Percentiles rank a stretch among this genome's conserved stretches.
These are phyloP conservation scores for Callimorpha dominula DNA, from an alignment of 2,888 invertebrate genomes.

Conservation along the genomic window DNA sequence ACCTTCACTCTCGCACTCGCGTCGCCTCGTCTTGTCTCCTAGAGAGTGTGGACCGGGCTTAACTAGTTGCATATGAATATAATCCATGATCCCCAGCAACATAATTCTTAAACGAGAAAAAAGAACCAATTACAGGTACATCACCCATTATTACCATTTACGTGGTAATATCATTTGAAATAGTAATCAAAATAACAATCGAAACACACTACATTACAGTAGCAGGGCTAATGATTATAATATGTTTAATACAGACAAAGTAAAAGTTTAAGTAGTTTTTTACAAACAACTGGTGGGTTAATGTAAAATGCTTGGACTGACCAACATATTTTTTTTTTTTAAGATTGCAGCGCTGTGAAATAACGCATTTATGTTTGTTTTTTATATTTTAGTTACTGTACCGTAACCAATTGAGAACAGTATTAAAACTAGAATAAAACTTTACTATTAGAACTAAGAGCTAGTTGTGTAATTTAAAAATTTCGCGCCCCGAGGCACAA, in stretches of 20 bases:
- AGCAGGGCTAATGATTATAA: neutral
- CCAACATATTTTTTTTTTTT: conserved; percentile 20
- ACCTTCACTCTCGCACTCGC: neutral
- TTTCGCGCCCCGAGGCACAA: no score
- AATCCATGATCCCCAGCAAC: neutral
- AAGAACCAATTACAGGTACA: neutral
- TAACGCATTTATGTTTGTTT: conserved; percentile 13
- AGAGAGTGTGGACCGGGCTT: neutral
- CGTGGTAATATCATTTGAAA: neutral
- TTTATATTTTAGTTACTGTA: conserved; percentile 20
- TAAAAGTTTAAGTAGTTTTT: neutral
- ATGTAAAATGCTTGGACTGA: conserved; percentile 8
- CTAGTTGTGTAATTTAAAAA: neutral
- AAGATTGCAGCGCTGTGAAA: conserved; percentile 16
- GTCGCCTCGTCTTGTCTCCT: neutral
- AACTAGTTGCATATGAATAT: neutral
- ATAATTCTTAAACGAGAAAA: neutral
- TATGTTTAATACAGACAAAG: no score
- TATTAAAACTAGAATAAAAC: neutral
- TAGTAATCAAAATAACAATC: neutral
- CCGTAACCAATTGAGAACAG: neutral
- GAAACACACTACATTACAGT: no score
- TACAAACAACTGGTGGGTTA: conserved; percentile 3
- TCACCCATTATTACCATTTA: neutral
- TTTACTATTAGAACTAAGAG: neutral